Evolutionary conservation across 2,888 invertebrate genomes (phyloP).

Genomic region (Aromia moschata): DNA sequence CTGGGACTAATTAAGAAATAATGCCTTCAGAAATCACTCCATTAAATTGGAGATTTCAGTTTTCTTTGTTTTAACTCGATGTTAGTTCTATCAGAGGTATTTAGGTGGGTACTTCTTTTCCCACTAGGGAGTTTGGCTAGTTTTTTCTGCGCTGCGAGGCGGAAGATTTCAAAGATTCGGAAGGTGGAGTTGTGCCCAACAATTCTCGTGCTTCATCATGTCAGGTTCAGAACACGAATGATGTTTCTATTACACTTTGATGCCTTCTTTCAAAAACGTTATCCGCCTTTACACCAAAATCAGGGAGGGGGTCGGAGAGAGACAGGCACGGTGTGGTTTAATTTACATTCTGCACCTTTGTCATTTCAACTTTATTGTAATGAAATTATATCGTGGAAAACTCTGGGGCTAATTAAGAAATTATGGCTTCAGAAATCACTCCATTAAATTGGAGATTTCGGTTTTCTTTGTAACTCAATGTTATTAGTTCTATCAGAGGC

Average conservation of each 20-base stretch:
- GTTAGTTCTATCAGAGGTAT: conserved; percentile 4
- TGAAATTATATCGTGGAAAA: conserved; percentile 30
- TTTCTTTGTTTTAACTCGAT: conserved; percentile 19
- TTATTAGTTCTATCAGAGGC: conserved; percentile 4
- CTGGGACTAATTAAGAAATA: conserved; percentile 35
- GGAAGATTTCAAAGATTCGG: no score
- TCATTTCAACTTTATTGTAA: conserved; percentile 45
- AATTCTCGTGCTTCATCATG: no score
- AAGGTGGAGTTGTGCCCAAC: no score
- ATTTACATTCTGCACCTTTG: conserved; percentile 44
- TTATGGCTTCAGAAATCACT: conserved; percentile 34
- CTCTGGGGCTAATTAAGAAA: conserved; percentile 34
- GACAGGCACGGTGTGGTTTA: no score
- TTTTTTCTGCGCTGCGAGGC: no score
- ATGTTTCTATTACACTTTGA: no score
- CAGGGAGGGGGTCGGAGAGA: no score
- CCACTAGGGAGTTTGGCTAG: neutral
- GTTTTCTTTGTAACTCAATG: conserved; percentile 17
- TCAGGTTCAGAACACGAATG: no score
- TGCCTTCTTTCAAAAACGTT: no score
- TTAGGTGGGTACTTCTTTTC: neutral
- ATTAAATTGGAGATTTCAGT: conserved; percentile 27
- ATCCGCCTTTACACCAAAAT: no score
- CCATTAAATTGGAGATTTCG: conserved; percentile 28
- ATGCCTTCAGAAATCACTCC: conserved; percentile 33